Evolutionary conservation across 2,888 invertebrate genomes (phyloP).

Genomic region (Cylindroiulus punctatus): DNA sequence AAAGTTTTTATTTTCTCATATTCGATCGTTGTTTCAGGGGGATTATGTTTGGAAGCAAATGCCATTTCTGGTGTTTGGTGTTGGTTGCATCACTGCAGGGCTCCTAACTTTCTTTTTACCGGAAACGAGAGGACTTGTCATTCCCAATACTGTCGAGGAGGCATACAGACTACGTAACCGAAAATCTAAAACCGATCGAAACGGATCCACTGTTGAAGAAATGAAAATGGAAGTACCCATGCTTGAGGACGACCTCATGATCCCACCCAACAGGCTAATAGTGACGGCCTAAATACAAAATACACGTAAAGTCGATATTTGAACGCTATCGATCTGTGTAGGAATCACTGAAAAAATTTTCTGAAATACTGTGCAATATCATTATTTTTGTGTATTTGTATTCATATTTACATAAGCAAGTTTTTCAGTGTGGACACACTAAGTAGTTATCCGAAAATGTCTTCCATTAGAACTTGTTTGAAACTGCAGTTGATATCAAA

Average conservation of each 20-base stretch:
- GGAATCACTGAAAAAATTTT: too few species aligned
- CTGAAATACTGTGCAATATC: too few species aligned
- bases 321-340: too few species aligned
- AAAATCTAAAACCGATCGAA: not conserved
- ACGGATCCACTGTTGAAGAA: not conserved
- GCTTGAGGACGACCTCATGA: not conserved
- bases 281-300: not conserved
- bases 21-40: conserved; percentile 46
- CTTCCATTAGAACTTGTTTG: too few species aligned
- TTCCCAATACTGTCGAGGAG: conserved; percentile 55
- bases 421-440: too few species aligned
- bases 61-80: conserved; percentile 54
- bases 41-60: conserved; percentile 55
- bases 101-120: conserved; percentile 47
- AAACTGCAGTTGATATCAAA: too few species aligned
- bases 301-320: too few species aligned
- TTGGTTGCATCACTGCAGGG: not conserved
- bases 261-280: not conserved
- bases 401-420: too few species aligned
- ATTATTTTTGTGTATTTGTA: too few species aligned
- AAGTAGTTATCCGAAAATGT: too few species aligned
- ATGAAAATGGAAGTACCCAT: not conserved
- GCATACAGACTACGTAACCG: not conserved
- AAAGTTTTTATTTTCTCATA: not conserved
- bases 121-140: conserved; percentile 42